Base-by-base conservation (phyloP, 35 echinoderm and acorn worm genomes). In the Lytechinus variegatus region DNA sequence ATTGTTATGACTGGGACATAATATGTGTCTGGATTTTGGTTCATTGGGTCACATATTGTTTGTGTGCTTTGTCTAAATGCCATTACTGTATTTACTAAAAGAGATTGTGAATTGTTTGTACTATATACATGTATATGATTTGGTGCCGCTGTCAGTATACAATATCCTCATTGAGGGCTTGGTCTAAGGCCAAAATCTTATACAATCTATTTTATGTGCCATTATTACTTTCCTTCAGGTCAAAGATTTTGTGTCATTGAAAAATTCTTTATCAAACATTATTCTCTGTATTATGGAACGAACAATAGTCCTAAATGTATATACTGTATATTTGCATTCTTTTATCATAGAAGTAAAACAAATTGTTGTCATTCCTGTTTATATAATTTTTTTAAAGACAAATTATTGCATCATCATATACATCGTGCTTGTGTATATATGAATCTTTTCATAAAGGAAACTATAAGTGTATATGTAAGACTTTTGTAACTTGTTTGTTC, bases 171-270 rank as follows among this genome's bases (percentile, higher is more conserved):
- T 1, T 79, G 66, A 79, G 66, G 16, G 66, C 19, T 24, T 19
- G n/a, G 7, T 79, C 66, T 24, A 79, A 79, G 14, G 66, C 66
- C 66, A 79, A 16, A 79, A 79, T 79, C 16, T 79, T 16, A 79
- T 79, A 79, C 66, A 79, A 79, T 24, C 66, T 5, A 79, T 79
- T 79, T 79, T 79, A 79, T 79, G 66, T 79, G 66, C 66, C 66
- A 79, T 79, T 79, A 79, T 79, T 79, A 79, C 66, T 79, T 79
- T 79, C 21, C 66, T 79, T 79, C 66, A 79, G 66, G 66, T 79
- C 66, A 79, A 79, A 79, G 66, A 24, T 79, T 79, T 79, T 79
- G 66, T 79, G 66, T 79, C 66, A 79, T 79, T 79, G 3, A 79
- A 79, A 71, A 79, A 58, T 58, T 7, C 56, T 58, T 58, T 58